Conservation (phyloP, 2,113 vertebrate genomes). For the Nibea albiflora region DNA sequence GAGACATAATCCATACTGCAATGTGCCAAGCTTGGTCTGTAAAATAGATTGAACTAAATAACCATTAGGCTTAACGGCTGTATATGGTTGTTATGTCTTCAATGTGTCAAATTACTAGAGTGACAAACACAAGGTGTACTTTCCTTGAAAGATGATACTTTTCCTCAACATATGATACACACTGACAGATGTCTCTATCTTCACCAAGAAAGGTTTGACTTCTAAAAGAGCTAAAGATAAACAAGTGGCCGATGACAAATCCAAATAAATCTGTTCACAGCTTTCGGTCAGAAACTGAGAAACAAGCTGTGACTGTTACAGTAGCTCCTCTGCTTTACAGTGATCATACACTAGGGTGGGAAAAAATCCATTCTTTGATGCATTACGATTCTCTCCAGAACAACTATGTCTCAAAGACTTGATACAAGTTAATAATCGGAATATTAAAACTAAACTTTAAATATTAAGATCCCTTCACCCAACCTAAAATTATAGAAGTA, state of each 20-base stretch:
- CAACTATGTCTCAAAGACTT: no score
- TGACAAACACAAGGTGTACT: background rate
- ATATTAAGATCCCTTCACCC: no score
- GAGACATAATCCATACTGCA: conserved; percentile 43
- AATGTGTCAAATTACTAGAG: conserved; percentile 4
- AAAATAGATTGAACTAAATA: conserved; percentile 35
- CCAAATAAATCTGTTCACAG: background rate
- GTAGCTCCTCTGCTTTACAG: background rate
- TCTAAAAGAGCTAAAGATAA: background rate
- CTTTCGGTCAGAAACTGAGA: conserved; percentile 7
- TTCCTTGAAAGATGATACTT: background rate
- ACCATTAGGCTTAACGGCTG: conserved; percentile 19
- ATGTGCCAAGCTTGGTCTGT: conserved; percentile 28
- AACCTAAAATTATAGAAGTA: no score
- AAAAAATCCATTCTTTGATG: no score
- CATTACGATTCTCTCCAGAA: no score
- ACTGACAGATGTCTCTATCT: background rate
- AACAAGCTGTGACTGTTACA: background rate
- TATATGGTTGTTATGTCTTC: conserved; percentile 26
- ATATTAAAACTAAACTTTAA: no score
- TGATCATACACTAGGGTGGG: no score
- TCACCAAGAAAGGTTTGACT: background rate
- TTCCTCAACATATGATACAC: background rate
- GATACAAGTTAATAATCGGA: no score
- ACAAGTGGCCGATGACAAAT: conserved; percentile 8